Evolutionary conservation across 1,140 invertebrate genomes (phyloP), one percentile per base, ranked within the genome.

Genomic region (Philotrypesis tridentata): DNA sequence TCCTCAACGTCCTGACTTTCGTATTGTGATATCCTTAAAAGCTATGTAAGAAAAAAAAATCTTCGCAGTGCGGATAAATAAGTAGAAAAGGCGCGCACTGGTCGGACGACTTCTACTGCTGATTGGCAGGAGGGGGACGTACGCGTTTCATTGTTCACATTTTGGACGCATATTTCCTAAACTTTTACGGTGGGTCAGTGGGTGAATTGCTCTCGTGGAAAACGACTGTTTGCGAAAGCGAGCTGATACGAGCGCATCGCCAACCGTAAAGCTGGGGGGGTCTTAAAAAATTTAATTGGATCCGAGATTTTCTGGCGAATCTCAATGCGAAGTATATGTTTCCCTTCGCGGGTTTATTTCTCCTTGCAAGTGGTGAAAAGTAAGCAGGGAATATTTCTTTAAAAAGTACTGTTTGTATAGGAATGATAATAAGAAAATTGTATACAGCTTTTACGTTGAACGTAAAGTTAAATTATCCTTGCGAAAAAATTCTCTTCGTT

Each of bases 81-180:
- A 74, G 72, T 74, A 55, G 72, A 60, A 74, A 74, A 4, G 7
- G 27, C 48, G 12, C 43, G 48, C 25, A 60, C 43, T 27, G 21
- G 72, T 43, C 21, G 21, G 70, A 27, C 37, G 7, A n/a, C 11
- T 5, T 6, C 23, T 71, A 23, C 37, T 23, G 33, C 37, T 11
- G 70, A 43, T 71, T 40, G 48, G n/a, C n/a, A n/a, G 3, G 48
- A 55, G 48, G 21, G 48, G 43, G 48, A 55, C 21, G 17, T 55
- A 4, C 21, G 48, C 48, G 21, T 7, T 55, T 55, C 48, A 55
- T 55, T 55, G 48, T n/a, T 6, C 48, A n/a, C 21, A n/a, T 17
- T 55, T 55, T 55, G 48, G n/a, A 55, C n/a, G 48, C 6, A 55
- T 55, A 55, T 55, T 55, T 55, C 9, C 48, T n/a, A n/a, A 55